Percentiles rank a stretch among this genome's conserved stretches.
Conservation (phyloP, 2,113 vertebrate genomes). For the Hippopotamus amphibius region DNA sequence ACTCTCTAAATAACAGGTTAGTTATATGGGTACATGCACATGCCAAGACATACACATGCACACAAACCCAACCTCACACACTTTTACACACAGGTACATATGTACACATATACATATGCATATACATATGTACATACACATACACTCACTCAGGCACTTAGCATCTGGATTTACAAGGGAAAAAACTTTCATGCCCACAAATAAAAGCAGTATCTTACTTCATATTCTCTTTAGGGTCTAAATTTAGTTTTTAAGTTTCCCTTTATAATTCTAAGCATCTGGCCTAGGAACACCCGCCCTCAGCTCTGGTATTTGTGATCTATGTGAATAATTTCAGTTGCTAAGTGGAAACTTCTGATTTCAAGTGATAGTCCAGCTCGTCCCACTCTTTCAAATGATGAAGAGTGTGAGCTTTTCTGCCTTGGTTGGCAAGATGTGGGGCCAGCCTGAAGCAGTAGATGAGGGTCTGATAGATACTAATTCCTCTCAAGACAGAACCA, state of each 20-base stretch:
- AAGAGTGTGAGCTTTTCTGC: neutral
- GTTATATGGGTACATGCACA: neutral
- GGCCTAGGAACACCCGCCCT: neutral
- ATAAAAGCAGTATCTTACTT: neutral
- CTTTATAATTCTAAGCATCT: conserved; percentile 33
- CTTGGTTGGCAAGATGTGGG: neutral
- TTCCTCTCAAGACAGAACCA: neutral
- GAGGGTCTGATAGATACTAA: neutral
- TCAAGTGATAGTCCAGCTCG: neutral
- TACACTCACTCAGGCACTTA: neutral
- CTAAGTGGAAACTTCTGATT: neutral
- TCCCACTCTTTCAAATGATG: neutral
- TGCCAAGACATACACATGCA: neutral
- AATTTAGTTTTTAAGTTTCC: neutral
- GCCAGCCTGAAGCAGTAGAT: neutral
- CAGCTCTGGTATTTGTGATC: neutral
- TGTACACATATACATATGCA: neutral
- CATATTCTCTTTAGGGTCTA: neutral
- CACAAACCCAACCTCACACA: neutral
- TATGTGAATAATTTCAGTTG: conserved; percentile 12
- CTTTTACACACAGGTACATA: neutral
- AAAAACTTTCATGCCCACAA: neutral
- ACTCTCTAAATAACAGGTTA: neutral
- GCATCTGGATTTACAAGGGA: neutral
- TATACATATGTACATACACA: neutral